These are phyloP conservation scores for Nomada fucata DNA, from an alignment of 2,888 invertebrate species.

Conservation along the genomic window DNA sequence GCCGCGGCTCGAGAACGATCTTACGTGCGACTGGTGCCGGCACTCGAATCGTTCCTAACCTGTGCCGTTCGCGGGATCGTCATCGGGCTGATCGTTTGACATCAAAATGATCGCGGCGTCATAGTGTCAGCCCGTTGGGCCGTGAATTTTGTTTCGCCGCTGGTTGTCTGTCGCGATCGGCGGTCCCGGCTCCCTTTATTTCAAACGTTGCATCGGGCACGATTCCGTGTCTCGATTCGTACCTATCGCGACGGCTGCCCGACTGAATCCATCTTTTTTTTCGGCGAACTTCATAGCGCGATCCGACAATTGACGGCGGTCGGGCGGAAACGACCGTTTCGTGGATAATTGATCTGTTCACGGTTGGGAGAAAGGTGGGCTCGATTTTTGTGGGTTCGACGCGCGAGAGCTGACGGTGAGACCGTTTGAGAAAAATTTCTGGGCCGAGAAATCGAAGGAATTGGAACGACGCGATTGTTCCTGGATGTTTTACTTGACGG, in stretches of 20 bases:
- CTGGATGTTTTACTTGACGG: too few species aligned
- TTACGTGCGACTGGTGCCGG: conserved; percentile 1
- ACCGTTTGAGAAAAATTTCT: too few species aligned
- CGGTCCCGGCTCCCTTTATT: conserved; percentile 23
- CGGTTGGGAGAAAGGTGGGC: background rate
- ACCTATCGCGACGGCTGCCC: conserved; percentile 4
- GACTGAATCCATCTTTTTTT: conserved; percentile 35
- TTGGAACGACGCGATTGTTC: too few species aligned
- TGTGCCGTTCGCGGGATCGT: conserved; percentile 61
- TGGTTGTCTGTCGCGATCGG: conserved; percentile 26
- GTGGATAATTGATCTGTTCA: background rate
- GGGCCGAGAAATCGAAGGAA: too few species aligned
- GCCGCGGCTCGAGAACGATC: background rate
- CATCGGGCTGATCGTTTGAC: conserved; percentile 73
- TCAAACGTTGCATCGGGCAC: conserved; percentile 8
- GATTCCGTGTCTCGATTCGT: conserved; percentile 15
- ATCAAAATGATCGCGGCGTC: conserved; percentile 71
- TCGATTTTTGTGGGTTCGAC: too few species aligned
- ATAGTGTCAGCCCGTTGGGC: conserved; percentile 46
- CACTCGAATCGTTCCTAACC: conserved; percentile 69
- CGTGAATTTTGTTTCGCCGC: conserved; percentile 41
- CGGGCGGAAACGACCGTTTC: background rate
- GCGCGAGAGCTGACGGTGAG: too few species aligned
- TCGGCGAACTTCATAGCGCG: background rate
- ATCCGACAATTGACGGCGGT: conserved; percentile 44